Evolutionary conservation across 2,888 invertebrate genomes (phyloP).

Genomic region (Dromius quadrimaculatus): DNA sequence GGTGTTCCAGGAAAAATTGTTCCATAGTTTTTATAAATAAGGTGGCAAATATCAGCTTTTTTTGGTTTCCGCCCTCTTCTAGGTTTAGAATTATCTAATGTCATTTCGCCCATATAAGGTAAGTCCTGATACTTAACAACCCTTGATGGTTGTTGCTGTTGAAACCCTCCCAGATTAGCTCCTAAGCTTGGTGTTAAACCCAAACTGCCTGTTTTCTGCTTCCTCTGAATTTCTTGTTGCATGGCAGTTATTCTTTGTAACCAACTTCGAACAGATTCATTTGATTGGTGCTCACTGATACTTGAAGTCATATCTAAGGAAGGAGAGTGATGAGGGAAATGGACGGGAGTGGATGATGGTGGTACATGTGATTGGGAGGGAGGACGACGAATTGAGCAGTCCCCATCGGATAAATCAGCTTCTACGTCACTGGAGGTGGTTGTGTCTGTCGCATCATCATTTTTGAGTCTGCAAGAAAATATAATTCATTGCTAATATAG

Average conservation of each 20-base stretch:
- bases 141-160: slow-evolving; percentile 61
- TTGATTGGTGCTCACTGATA: slow-evolving; percentile 67
- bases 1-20: slow-evolving; percentile 86
- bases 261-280: slow-evolving; percentile 81
- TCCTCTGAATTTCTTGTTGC: slow-evolving; percentile 72
- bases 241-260: slow-evolving; percentile 80
- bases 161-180: not conserved
- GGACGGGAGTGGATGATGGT: not conserved
- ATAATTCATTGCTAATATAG: too few species aligned
- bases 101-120: slow-evolving; percentile 94
- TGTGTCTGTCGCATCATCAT: slow-evolving; percentile 40
- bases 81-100: slow-evolving; percentile 88
- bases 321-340: slow-evolving; percentile 46
- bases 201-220: slow-evolving; percentile 57
- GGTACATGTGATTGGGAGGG: slow-evolving; percentile 49
- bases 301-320: slow-evolving; percentile 58
- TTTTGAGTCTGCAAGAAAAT: slow-evolving; percentile 35
- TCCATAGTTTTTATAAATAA: slow-evolving; percentile 92
- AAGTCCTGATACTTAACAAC: slow-evolving; percentile 84
- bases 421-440: slow-evolving; percentile 27
- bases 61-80: slow-evolving; percentile 89
- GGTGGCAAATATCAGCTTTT: slow-evolving; percentile 91
- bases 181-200: not conserved
- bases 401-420: slow-evolving; percentile 22
- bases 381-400: slow-evolving; percentile 9